Evolutionary conservation across 2,113 vertebrate genomes (phyloP), one percentile per base, ranked within the genome.

Genomic region (Delphinapterus leucas): DNA sequence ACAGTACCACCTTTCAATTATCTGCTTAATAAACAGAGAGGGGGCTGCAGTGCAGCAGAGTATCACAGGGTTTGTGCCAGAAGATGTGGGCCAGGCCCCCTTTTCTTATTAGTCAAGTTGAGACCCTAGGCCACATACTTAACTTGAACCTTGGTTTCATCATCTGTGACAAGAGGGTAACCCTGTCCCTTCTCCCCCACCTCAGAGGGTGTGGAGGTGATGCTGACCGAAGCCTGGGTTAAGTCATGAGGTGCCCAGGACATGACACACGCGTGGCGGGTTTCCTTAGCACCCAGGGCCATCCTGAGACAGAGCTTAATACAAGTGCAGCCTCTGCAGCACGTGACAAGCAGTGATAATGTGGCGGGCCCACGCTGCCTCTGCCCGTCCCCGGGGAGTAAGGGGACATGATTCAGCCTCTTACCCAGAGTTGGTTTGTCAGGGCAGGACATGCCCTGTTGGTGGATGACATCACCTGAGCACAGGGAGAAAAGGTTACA

Each of bases 231-330:
- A 53, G 44, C 21, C 41, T 3, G 3, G 28, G 58, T 33, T 65
- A 65, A 63, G 47, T 20, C 53, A 14, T 1, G 2, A 47, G 21
- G 9, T 36, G 8, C 20, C 20, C 31, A 10, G 10, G 21, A 85
- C 41, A 49, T 14, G 65, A 8, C 53, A 55, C 18, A 25, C 0
- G 25, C 9, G 0, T 21, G 1, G 8, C 2, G 1, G 88, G 36
- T 26, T 9, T 63, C 18, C 58, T 80, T 8, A 5, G 10, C 25
- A 7, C 23, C 47, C 12, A 63, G 61, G 21, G 14, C 11, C 5
- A 2, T 33, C 49, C 41, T 33, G 33, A 73, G 65, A 87, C 26
- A 88, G 1, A 3, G 8, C 53, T 38, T 11, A 26, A 25, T 11
- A 4, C 17, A n/a, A 33, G 17, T 5, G 3, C n/a, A 44, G 49